Evolutionary conservation across 2,113 vertebrate species (phyloP).

Genomic region (Solenodon paradoxus): DNA sequence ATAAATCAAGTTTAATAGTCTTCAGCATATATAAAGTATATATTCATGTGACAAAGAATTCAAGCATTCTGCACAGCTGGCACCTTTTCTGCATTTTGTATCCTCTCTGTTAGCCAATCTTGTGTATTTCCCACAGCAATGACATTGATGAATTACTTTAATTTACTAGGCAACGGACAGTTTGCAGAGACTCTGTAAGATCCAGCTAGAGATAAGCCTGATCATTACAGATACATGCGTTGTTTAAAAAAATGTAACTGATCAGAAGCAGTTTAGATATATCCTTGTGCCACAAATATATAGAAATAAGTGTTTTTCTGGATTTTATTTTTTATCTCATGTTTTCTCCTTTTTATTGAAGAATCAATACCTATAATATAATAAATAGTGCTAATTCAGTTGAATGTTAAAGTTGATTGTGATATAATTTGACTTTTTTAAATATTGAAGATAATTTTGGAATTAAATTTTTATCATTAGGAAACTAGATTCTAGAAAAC

Average conservation of each 20-base stretch:
- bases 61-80: background rate
- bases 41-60: background rate
- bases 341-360: background rate
- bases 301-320: background rate
- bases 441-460: background rate
- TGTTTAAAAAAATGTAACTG: slow-evolving; percentile 14
- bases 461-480: background rate
- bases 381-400: background rate
- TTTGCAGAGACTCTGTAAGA: slow-evolving; percentile 41
- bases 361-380: background rate
- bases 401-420: background rate
- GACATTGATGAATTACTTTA: slow-evolving; percentile 77
- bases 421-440: background rate
- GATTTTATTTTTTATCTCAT: background rate
- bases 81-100: slow-evolving; percentile 1
- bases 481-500: slow-evolving; percentile 23
- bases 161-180: slow-evolving; percentile 54
- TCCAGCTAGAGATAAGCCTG: slow-evolving; percentile 38
- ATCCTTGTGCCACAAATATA: background rate
- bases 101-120: slow-evolving; percentile 23
- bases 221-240: slow-evolving; percentile 42
- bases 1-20: slow-evolving; percentile 23
- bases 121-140: background rate
- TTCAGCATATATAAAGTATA: background rate
- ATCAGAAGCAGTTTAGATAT: slow-evolving; percentile 29